A percentile compares a stretch with the other conserved stretches of the same genome.
phyloP scores from a whole-genome alignment of 2,888 invertebrate genomes.

The Zygothrica quintamaculata region DNA sequence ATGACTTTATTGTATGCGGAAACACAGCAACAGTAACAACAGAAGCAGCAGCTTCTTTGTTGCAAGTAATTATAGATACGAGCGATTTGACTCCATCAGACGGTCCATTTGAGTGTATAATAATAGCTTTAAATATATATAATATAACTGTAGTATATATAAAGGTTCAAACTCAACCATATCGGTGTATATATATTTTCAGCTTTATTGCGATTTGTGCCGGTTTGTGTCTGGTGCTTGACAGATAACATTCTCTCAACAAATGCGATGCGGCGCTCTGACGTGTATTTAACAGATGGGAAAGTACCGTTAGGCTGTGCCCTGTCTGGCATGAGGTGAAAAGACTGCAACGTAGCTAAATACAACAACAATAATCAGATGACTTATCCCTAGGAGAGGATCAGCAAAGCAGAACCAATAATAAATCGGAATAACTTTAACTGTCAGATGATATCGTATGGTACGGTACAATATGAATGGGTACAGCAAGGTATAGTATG shows the following conservation, averaged over 20 bases:
- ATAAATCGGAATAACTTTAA: too few relatives aligned
- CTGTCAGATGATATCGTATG: too few relatives aligned
- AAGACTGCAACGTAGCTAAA: slow-evolving; percentile 5
- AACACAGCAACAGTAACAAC: slow-evolving; percentile 15
- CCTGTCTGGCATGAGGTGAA: slow-evolving; percentile 32
- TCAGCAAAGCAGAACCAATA: too few relatives aligned
- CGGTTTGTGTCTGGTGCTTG: slow-evolving; percentile 75
- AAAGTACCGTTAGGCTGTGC: slow-evolving; percentile 3
- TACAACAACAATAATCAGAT: too few relatives aligned
- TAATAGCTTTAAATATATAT: slow-evolving; percentile 8
- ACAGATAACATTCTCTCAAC: slow-evolving; percentile 37
- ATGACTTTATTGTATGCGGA: slow-evolving; percentile 17
- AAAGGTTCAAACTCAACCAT: slow-evolving; percentile 36
- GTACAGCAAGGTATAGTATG: too few relatives aligned
- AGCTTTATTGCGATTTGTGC: slow-evolving; percentile 55
- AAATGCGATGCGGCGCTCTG: slow-evolving; percentile 43
- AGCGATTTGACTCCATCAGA: slow-evolving; percentile 21
- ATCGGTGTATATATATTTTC: slow-evolving; percentile 50
- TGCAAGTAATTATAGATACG: slow-evolving; percentile 60
- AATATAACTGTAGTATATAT: neutral
- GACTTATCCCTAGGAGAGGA: too few relatives aligned
- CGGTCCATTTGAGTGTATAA: slow-evolving; percentile 10
- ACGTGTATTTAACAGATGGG: slow-evolving; percentile 5
- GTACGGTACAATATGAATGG: too few relatives aligned
- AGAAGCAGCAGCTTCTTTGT: slow-evolving; percentile 47